These are phyloP conservation scores for Mesorhabditis sp. DNA, from an alignment of 2,888 invertebrate genomes.

Conservation along the genomic window DNA sequence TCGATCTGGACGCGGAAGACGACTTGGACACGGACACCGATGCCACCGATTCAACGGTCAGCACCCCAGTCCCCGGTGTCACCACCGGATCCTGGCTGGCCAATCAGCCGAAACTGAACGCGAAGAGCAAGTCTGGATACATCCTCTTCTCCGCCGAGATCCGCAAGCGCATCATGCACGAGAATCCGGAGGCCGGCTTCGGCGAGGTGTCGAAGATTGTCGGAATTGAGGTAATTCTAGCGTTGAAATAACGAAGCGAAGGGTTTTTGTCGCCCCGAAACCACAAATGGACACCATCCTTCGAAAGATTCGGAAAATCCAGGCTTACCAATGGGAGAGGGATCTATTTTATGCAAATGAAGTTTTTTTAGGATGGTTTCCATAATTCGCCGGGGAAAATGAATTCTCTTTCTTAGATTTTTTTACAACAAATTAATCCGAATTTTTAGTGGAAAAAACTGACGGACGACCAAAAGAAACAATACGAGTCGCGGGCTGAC, in stretches of 20 bases:
- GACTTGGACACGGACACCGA: slow-evolving; percentile 32
- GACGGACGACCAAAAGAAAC: slow-evolving; percentile 79
- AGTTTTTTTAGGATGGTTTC: too few relatives aligned
- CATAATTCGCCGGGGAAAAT: not conserved
- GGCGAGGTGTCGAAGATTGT: slow-evolving; percentile 77
- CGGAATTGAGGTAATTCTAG: slow-evolving; percentile 67
- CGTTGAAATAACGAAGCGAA: not conserved
- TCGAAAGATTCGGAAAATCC: too few relatives aligned
- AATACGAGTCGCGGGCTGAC: slow-evolving; percentile 88
- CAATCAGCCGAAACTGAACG: slow-evolving; percentile 50
- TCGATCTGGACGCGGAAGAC: slow-evolving; percentile 46
- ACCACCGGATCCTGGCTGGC: slow-evolving; percentile 40
- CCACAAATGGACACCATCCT: too few relatives aligned
- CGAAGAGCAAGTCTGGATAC: slow-evolving; percentile 75
- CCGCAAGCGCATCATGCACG: slow-evolving; percentile 82
- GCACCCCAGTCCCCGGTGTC: slow-evolving; percentile 17
- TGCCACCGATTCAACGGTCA: slow-evolving; percentile 42
- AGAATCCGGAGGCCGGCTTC: slow-evolving; percentile 88
- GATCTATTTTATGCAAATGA: too few relatives aligned
- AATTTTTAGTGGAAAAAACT: slow-evolving; percentile 84
- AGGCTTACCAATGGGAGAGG: too few relatives aligned
- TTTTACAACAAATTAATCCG: too few relatives aligned
- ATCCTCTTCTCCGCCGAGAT: slow-evolving; percentile 95
- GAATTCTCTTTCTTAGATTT: not conserved
- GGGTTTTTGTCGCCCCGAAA: too few relatives aligned